A percentile compares a stretch with the other conserved stretches of the same genome.
Conservation (phyloP, 2,888 invertebrate genomes). For the Silvanus unidentatus region DNA sequence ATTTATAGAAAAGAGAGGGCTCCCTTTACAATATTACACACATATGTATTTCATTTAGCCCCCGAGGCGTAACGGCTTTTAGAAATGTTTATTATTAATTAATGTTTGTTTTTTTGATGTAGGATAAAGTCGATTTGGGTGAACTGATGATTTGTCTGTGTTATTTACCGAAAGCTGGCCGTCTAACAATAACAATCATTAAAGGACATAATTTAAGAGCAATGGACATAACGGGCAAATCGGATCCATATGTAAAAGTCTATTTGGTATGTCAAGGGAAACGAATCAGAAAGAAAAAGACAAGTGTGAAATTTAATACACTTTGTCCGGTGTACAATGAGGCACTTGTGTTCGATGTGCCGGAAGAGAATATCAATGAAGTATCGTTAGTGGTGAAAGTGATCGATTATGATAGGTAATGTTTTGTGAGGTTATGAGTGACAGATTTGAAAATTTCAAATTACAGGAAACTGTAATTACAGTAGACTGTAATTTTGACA, state of each 20-base stretch:
- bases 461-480: no score
- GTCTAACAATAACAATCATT: conserved; percentile 83
- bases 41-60: no score
- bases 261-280: conserved; percentile 82
- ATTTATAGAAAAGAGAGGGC: conserved; percentile 3
- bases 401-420: conserved; percentile 81
- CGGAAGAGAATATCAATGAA: conserved; percentile 73
- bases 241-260: conserved; percentile 93
- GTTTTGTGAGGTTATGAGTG: no score
- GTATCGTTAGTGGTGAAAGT: conserved; percentile 79
- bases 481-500: no score
- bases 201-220: conserved; percentile 88
- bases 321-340: conserved; percentile 89
- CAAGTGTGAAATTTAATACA: conserved; percentile 81
- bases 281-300: conserved; percentile 89
- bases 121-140: conserved; percentile 83
- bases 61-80: no score
- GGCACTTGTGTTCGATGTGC: conserved; percentile 87
- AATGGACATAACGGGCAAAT: conserved; percentile 91
- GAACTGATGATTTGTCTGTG: conserved; percentile 89
- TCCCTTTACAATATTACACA: no score
- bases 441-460: no score
- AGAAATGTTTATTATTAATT: no score
- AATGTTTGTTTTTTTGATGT: no score
- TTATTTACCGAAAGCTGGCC: conserved; percentile 85